Percentiles rank a stretch among this genome's conserved stretches.
phyloP scores from a whole-genome alignment of 2,113 vertebrate genomes.

The Syrmaticus mikado region DNA sequence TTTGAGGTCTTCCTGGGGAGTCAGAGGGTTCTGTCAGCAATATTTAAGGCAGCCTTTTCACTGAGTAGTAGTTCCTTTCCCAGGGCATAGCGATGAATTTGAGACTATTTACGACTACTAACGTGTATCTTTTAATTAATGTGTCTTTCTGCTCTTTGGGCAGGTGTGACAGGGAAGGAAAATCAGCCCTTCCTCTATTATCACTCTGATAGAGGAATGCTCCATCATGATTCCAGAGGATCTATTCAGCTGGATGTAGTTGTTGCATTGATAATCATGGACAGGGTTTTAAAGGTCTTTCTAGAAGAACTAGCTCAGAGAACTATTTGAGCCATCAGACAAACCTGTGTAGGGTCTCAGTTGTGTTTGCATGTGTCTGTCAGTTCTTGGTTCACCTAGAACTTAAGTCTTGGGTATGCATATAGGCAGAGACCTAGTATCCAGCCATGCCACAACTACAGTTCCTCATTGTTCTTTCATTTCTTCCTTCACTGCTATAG shows the following conservation, averaged over 20 bases:
- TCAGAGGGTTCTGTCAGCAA: not conserved
- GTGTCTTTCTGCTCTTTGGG: not conserved
- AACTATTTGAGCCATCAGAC: too few species aligned
- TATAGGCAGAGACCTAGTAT: not conserved
- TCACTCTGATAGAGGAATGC: not conserved
- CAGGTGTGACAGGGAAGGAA: not conserved
- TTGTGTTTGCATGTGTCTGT: not conserved
- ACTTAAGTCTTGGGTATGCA: not conserved
- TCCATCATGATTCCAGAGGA: not conserved
- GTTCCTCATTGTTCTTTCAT: not conserved
- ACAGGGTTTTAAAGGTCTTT: not conserved
- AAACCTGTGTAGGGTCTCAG: not conserved
- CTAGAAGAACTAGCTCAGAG: not conserved
- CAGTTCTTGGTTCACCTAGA: not conserved
- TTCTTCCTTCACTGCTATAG: not conserved
- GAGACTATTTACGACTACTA: not conserved
- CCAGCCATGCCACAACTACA: not conserved
- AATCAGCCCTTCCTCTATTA: not conserved
- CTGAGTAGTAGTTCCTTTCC: not conserved
- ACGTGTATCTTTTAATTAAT: not conserved
- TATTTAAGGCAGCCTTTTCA: not conserved
- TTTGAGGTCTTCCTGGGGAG: not conserved
- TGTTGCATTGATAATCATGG: not conserved
- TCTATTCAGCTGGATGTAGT: not conserved
- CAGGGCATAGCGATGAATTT: not conserved